Evolutionary conservation across 2,797 vertebrate genomes (phyloP), one percentile per base, ranked within the genome.

Genomic region (Botia kubotai): DNA sequence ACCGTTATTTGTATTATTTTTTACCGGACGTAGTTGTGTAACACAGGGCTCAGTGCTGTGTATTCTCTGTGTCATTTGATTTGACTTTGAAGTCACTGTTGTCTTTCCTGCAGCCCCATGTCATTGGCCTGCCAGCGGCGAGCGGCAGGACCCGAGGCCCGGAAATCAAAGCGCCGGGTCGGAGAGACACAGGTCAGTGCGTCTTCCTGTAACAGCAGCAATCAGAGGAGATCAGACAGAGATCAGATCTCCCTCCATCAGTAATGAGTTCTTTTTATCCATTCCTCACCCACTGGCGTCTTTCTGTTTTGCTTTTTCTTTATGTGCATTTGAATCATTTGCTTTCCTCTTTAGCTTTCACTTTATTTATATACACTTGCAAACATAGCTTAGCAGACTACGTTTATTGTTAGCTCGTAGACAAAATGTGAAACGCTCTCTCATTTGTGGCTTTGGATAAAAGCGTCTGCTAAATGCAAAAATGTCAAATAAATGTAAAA

Each of bases 131-230:
- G 93, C 86, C 93, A 94, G 87, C 92, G 93, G 88, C 92, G 90
- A 92, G 85, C 79, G 6, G 91, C 84, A 67, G 93, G 89, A 63
- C 73, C 89, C 0, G 94, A 94, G 86, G 86, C 92, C 0, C 93
- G 93, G 72, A 95, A 95, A 92, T 93, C 93, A 85, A 94, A 94
- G 88, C 93, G 93, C 7, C 93, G 94, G 88, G 91, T 94, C 85
- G 90, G 89, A 17, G 94, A 95, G 92, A 93, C 94, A 87, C 93
- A 95, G 94, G 94, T 95, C 91, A 93, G 93, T 90, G 87, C 82
- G 48, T 89, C 52, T 82, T 75, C 60, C 29, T 62, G 33, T 17
- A 75, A 58, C 77, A 50, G 16, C 63, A 76, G 57, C 53, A 17
- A 58, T 60, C 53, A 79, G 21, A 69, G 36, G 68, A 79, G 57